Percentiles rank a stretch among this genome's conserved stretches.
Conservation (phyloP, 2,797 vertebrate species). For the Tamandua tetradactyla region DNA sequence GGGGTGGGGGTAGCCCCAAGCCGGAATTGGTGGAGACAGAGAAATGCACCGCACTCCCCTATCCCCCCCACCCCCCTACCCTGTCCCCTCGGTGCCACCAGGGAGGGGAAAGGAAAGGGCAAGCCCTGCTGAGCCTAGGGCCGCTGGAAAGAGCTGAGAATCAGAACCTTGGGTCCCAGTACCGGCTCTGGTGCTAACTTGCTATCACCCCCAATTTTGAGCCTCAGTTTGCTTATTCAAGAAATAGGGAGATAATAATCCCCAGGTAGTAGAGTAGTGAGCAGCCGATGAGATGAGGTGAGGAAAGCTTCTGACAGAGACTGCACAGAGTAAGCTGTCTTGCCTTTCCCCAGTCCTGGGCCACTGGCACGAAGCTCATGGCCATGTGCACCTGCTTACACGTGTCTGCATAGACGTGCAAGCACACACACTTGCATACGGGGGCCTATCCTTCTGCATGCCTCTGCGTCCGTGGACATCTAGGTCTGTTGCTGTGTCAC, state of each 20-base stretch:
- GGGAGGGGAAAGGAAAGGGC: neutral
- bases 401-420: fast-evolving
- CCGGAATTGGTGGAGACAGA: neutral
- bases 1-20: neutral
- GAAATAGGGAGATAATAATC: neutral
- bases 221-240: neutral
- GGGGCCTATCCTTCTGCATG: neutral
- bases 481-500: neutral
- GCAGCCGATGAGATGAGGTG: neutral
- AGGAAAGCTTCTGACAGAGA: neutral
- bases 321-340: neutral
- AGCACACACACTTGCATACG: fast-evolving
- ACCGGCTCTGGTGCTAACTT: neutral
- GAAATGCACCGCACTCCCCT: neutral
- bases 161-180: neutral
- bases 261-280: neutral
- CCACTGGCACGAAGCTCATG: neutral
- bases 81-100: neutral
- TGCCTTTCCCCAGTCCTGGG: neutral
- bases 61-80: too few relatives aligned
- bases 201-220: neutral
- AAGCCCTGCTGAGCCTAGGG: neutral
- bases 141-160: neutral
- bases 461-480: neutral
- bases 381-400: fast-evolving